Conservation (phyloP, 2,888 invertebrate genomes). For the Aethes cnicana region DNA sequence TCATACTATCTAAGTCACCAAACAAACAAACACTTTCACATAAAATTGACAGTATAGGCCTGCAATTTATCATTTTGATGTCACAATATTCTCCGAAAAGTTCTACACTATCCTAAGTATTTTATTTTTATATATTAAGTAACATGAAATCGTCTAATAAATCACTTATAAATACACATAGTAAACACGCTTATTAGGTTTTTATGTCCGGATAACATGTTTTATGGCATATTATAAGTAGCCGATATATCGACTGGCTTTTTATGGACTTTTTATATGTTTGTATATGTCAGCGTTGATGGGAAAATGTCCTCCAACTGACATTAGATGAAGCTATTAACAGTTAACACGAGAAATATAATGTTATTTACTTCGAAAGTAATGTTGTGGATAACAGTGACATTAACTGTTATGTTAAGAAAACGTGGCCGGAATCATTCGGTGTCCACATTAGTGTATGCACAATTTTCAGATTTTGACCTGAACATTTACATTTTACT, state of each 20-base stretch:
- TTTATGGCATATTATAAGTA: constrained; percentile 28
- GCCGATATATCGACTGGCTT: constrained; percentile 23
- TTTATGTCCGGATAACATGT: constrained; percentile 25
- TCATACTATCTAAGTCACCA: too few relatives aligned
- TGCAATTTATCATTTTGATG: too few relatives aligned
- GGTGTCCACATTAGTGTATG: too few relatives aligned
- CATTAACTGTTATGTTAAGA: too few relatives aligned
- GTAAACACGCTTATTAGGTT: constrained; percentile 22
- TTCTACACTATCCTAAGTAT: too few relatives aligned
- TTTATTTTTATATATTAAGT: neutral
- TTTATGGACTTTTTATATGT: constrained; percentile 29
- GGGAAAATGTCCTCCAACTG: constrained; percentile 22
- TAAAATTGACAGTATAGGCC: too few relatives aligned
- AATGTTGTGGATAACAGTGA: constrained; percentile 24
- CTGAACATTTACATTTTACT: too few relatives aligned
- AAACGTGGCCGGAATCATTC: too few relatives aligned
- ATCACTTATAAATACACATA: constrained; percentile 21
- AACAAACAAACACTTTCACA: too few relatives aligned
- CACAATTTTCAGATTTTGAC: too few relatives aligned
- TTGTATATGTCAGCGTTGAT: constrained; percentile 17
- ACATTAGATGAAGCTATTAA: constrained; percentile 23
- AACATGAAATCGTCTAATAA: constrained; percentile 6
- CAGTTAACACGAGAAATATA: constrained; percentile 23
- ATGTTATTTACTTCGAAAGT: constrained; percentile 19
- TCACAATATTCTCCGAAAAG: too few relatives aligned